Conservation (phyloP, 2,888 invertebrate species). For the Morpho achilles region DNA sequence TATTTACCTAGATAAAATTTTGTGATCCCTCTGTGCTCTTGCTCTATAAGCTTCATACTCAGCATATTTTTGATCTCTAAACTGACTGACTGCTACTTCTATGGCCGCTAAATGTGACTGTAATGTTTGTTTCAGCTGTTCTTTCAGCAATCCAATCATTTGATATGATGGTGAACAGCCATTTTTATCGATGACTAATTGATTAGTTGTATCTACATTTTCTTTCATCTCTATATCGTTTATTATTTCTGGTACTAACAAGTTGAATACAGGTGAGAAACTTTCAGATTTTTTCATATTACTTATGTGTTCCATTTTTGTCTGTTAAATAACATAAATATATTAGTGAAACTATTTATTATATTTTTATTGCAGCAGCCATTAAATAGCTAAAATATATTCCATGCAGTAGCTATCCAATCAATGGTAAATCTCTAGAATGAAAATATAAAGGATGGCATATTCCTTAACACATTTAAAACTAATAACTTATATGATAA, state of each 20-base stretch:
- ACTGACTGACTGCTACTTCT: constrained; percentile 87
- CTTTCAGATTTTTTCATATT: constrained; percentile 80
- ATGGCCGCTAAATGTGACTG: constrained; percentile 84
- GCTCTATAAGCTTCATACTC: constrained; percentile 86
- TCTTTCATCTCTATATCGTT: constrained; percentile 75
- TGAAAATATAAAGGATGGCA: too few relatives aligned
- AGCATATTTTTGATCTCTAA: constrained; percentile 86
- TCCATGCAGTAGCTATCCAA: too few relatives aligned
- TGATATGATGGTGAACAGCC: constrained; percentile 72
- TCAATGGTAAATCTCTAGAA: too few relatives aligned
- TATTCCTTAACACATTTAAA: too few relatives aligned
- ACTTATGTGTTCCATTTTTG: constrained; percentile 78
- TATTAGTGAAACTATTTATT: too few relatives aligned
- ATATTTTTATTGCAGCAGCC: too few relatives aligned
- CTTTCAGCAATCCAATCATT: constrained; percentile 80
- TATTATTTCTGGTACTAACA: constrained; percentile 80
- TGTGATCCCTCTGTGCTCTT: constrained; percentile 85
- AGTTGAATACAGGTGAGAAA: constrained; percentile 85
- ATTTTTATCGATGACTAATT: constrained; percentile 49
- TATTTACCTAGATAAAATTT: constrained; percentile 80
- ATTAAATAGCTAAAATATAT: too few relatives aligned
- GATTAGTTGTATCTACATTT: constrained; percentile 65
- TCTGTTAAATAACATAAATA: constrained; percentile 55
- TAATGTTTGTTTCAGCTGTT: constrained; percentile 83
- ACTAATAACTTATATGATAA: too few relatives aligned